phyloP scores from a whole-genome alignment of 2,797 vertebrate genomes.

The Cryptoprocta ferox region DNA sequence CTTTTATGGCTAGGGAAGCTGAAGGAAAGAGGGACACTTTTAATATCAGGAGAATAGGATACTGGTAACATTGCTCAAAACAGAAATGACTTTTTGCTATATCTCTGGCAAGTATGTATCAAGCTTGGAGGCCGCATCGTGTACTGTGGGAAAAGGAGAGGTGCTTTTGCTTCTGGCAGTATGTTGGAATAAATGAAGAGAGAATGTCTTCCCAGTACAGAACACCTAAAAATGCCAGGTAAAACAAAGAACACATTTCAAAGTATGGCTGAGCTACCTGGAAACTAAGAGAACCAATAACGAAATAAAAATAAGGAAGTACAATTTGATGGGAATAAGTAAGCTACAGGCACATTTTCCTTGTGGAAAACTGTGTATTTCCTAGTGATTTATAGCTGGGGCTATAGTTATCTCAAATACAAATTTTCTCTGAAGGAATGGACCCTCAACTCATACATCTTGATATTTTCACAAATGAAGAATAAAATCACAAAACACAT shows the following conservation, averaged over 20 bases:
- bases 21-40: background rate
- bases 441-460: background rate
- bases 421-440: background rate
- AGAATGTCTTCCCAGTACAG: background rate
- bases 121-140: background rate
- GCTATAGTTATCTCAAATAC: background rate
- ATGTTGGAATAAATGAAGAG: background rate
- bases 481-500: background rate
- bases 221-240: background rate
- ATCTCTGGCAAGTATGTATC: constrained; percentile 27
- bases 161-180: background rate
- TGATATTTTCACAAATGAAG: background rate
- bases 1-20: background rate
- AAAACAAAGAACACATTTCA: background rate
- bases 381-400: background rate
- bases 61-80: background rate
- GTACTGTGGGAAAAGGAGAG: background rate
- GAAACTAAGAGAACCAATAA: background rate
- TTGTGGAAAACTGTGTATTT: background rate
- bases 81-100: background rate
- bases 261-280: background rate
- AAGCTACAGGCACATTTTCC: background rate
- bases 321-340: background rate
- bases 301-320: background rate
- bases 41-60: background rate